A percentile compares a stretch with the other conserved stretches of the same genome.
Conservation (phyloP, 1,140 invertebrate species). For the Eupristina koningsbergeri region DNA sequence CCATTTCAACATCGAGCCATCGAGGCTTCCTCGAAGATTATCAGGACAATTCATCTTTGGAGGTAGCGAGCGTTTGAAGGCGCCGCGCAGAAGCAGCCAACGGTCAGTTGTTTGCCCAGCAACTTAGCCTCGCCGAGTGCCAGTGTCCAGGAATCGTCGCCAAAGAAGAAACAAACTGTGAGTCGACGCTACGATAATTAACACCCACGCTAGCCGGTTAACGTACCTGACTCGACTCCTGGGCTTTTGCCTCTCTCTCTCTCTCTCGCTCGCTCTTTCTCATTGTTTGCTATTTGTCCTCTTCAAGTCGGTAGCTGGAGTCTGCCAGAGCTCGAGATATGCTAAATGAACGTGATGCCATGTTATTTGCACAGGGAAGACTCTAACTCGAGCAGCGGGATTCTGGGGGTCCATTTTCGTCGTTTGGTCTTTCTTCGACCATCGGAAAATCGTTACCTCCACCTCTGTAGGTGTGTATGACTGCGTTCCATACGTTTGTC, state of each 20-base stretch:
- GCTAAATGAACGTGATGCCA: slow-evolving; percentile 47
- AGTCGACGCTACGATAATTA: slow-evolving; percentile 58
- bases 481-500: slow-evolving; percentile 33
- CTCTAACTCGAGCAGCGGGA: slow-evolving; percentile 29
- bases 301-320: slow-evolving; percentile 54
- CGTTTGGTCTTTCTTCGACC: slow-evolving; percentile 31
- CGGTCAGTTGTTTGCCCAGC: slow-evolving; percentile 56
- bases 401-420: background rate
- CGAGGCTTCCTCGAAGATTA: background rate
- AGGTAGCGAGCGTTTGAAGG: background rate
- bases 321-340: background rate
- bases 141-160: slow-evolving; percentile 32
- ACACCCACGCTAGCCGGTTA: slow-evolving; percentile 56
- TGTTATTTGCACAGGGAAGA: slow-evolving; percentile 54
- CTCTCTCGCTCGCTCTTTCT: slow-evolving; percentile 1
- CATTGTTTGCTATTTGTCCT: slow-evolving; percentile 53
- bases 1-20: background rate
- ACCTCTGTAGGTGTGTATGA: slow-evolving; percentile 13
- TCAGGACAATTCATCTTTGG: background rate
- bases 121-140: slow-evolving; percentile 53
- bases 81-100: slow-evolving; percentile 2
- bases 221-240: slow-evolving; percentile 53
- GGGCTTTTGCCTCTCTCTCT: slow-evolving; percentile 54
- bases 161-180: slow-evolving; percentile 49
- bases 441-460: slow-evolving; percentile 9